Conservation (phyloP, 2,113 vertebrate species). For the Seriola rivoliana region DNA sequence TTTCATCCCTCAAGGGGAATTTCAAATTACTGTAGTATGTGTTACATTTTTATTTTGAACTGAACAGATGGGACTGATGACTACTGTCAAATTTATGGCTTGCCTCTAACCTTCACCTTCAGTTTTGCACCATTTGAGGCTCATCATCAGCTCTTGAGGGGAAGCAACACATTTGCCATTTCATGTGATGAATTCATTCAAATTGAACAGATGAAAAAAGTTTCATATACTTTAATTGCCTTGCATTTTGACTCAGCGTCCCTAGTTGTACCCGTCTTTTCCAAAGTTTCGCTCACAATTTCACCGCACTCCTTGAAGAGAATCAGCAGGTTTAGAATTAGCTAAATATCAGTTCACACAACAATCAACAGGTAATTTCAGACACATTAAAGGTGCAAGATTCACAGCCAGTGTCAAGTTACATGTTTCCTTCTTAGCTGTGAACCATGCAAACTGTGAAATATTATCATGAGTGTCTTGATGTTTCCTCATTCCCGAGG, state of each 20-base stretch:
- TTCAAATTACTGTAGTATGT: not conserved
- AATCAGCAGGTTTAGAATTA: constrained; percentile 5
- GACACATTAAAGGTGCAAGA: constrained; percentile 14
- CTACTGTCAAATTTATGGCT: not conserved
- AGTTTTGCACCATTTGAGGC: constrained; percentile 8
- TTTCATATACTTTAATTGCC: not conserved
- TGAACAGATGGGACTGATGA: constrained; percentile 45
- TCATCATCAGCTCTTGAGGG: not conserved
- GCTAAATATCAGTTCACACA: not conserved
- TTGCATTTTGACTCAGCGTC: not conserved
- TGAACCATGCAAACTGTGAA: constrained; percentile 12
- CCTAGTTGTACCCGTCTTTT: not conserved
- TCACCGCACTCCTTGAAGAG: not conserved
- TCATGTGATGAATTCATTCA: not conserved
- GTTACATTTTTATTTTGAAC: constrained; percentile 9
- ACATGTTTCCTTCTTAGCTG: constrained; percentile 18
- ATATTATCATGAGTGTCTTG: constrained; percentile 24
- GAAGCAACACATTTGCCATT: constrained; percentile 18
- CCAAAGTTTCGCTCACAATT: not conserved
- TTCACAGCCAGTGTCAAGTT: constrained; percentile 27
- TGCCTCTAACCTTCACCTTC: constrained; percentile 30
- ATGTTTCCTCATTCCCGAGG: constrained; percentile 2
- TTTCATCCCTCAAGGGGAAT: not conserved
- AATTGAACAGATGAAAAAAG: not conserved
- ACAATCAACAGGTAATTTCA: constrained; percentile 4